Conservation (phyloP, 2,113 vertebrate genomes). For the Phycodurus eques region DNA sequence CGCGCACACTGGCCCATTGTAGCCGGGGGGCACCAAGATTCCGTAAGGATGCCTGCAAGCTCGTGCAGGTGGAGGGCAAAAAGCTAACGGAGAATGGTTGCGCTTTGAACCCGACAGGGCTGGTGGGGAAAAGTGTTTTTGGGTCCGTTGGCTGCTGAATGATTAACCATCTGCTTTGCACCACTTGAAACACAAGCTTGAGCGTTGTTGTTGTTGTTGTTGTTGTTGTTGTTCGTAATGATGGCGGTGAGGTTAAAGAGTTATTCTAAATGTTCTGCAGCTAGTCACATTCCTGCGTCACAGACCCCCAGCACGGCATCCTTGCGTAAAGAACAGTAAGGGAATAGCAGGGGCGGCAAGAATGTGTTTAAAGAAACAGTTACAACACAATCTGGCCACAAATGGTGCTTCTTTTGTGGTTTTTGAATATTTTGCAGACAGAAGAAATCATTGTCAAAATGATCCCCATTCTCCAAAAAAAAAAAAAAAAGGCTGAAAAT, state of each 20-base stretch:
- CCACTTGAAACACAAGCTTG: slow-evolving; percentile 52
- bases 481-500: too few relatives aligned
- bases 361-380: not conserved
- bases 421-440: not conserved
- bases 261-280: slow-evolving; percentile 65
- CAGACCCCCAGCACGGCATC: slow-evolving; percentile 4
- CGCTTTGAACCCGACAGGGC: slow-evolving; percentile 7
- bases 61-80: slow-evolving; percentile 20
- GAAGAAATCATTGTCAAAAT: not conserved
- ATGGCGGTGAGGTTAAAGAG: slow-evolving; percentile 56
- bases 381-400: not conserved
- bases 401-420: not conserved
- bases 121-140: slow-evolving; percentile 5
- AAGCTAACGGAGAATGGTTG: slow-evolving; percentile 17
- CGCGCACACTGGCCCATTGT: slow-evolving; percentile 73
- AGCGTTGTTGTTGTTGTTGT: slow-evolving; percentile 15
- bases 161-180: slow-evolving; percentile 64
- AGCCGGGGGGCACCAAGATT: slow-evolving; percentile 23
- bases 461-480: too few relatives aligned
- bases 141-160: slow-evolving; percentile 47
- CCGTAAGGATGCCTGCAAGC: slow-evolving; percentile 11
- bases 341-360: not conserved
- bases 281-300: slow-evolving; percentile 71
- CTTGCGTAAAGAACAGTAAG: not conserved
- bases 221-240: slow-evolving; percentile 27